These are phyloP conservation scores for Drusus annulatus DNA, from an alignment of 1,140 invertebrate species.

Conservation along the genomic window DNA sequence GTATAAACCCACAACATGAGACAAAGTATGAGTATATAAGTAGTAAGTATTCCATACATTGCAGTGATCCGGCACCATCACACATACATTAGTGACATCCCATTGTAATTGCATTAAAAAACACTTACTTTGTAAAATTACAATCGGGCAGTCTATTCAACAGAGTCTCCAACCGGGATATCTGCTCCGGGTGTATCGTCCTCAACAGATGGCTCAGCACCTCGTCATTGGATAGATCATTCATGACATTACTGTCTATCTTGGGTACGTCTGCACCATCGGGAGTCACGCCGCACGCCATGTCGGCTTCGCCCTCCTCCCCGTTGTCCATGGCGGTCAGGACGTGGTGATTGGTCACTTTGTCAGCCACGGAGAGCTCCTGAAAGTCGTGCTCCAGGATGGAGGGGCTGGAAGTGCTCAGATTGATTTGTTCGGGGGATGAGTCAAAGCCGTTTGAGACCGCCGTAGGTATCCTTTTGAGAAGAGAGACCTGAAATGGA, in stretches of 20 bases:
- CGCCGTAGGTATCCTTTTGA: constrained; percentile 65
- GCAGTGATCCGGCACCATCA: too few relatives aligned
- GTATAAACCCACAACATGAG: too few relatives aligned
- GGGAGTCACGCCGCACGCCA: constrained; percentile 51
- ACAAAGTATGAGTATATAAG: too few relatives aligned
- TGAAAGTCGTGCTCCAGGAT: constrained; percentile 43
- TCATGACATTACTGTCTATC: constrained; percentile 18
- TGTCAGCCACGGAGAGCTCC: constrained; percentile 34
- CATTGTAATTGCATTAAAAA: background rate
- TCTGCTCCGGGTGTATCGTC: constrained; percentile 46
- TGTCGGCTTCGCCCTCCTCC: constrained; percentile 22
- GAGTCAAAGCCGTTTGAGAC: constrained; percentile 37
- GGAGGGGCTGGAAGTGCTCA: constrained; percentile 29
- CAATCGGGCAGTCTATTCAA: constrained; percentile 49
- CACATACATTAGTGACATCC: too few relatives aligned
- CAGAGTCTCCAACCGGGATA: constrained; percentile 46
- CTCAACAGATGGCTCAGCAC: constrained; percentile 41
- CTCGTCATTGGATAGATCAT: constrained; percentile 44
- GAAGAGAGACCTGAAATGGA: constrained; percentile 67
- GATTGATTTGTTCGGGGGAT: constrained; percentile 44
- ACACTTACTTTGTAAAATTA: constrained; percentile 50
- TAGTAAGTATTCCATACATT: too few relatives aligned
- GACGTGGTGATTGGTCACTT: background rate
- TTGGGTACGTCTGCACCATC: background rate
- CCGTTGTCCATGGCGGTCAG: background rate